A percentile compares a stretch with the other conserved stretches of the same genome.
phyloP scores from a whole-genome alignment of 2,113 vertebrate species.

The Smithornis capensis region DNA sequence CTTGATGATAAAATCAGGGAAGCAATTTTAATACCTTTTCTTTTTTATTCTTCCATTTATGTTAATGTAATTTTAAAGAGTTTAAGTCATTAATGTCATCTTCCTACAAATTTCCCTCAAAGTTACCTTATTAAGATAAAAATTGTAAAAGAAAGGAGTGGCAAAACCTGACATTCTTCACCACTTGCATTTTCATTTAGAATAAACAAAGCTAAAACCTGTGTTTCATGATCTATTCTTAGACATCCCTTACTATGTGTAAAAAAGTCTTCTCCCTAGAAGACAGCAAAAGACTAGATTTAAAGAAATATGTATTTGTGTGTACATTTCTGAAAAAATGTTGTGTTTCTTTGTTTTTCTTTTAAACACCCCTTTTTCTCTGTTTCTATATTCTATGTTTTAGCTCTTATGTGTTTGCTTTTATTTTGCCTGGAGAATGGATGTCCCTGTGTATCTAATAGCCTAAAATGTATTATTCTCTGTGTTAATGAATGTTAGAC shows the following conservation, averaged over 20 bases:
- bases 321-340: background rate
- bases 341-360: background rate
- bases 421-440: background rate
- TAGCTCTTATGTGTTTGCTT: background rate
- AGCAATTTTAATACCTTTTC: background rate
- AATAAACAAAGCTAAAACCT: background rate
- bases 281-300: background rate
- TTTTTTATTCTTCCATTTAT: background rate
- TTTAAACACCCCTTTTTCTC: background rate
- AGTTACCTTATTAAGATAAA: background rate
- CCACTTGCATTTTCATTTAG: background rate
- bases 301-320: background rate
- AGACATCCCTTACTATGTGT: background rate
- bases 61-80: background rate
- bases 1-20: background rate
- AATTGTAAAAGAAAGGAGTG: background rate
- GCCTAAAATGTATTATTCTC: background rate
- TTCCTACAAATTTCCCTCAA: background rate
- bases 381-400: background rate
- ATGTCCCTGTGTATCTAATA: background rate
- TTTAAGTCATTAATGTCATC: background rate
- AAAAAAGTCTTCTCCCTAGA: background rate
- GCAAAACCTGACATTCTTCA: background rate
- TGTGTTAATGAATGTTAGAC: background rate
- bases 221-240: background rate